Evolutionary conservation across 2,888 invertebrate species (phyloP), one percentile per base, ranked within the genome.

Genomic region (Anthrax anthrax): DNA sequence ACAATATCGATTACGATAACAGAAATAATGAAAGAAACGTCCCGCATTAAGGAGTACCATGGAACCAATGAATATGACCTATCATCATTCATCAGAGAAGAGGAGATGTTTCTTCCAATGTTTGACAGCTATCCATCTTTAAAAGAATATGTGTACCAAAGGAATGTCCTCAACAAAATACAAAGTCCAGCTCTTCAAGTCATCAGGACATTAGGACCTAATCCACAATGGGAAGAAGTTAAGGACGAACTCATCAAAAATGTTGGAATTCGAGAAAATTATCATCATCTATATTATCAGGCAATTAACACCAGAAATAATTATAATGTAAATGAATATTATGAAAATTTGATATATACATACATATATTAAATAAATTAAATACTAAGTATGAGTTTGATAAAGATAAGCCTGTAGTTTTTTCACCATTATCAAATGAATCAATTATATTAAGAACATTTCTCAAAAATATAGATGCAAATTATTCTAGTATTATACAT

Each of bases 391-490:
- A 47, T 16, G 48, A 50, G 18, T 47, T 47, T 16, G 50, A 50
- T 41, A 12, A 10, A 38, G 37, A n/a, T 13, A 51, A 50, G 42
- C 51, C 51, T 4, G 39, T 29, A 27, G 47, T 47, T 46, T 50
- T 52, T 43, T 42, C 46, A 36, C 48, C 49, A 3, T 12, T n/a
- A 37, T 23, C 44, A n/a, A 51, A 52, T 27, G 48, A 48, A 38
- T 41, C 50, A 34, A 46, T 51, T 17, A 50, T 52, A 17, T 41
- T 51, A 41, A 52, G 50, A 47, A 49, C 37, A 23, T 51, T 48
- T 42, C 32, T 51, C 10, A 48, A 52, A 18, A 47, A 48, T 29
- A 48, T 50, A 2, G 43, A 47, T 18, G 39, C 42, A 37, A 43
- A 45, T 23, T 39, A 43, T 39, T 18, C 48, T 27, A 51, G 44